These are phyloP conservation scores for Eurypyga helias DNA, from an alignment of 2,113 vertebrate genomes.

Conservation along the genomic window DNA sequence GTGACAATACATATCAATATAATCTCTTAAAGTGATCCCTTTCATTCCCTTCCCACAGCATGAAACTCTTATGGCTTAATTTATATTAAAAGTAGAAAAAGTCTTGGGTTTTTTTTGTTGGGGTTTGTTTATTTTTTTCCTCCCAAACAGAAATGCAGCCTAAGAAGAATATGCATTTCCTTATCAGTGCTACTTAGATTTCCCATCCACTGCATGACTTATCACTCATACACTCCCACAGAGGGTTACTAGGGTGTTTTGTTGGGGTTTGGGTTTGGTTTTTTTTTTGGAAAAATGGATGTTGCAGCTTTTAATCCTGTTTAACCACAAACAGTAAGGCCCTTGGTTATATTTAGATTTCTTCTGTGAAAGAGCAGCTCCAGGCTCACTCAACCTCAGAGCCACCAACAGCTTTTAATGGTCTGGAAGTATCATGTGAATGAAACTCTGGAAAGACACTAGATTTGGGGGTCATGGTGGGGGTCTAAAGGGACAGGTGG, in stretches of 20 bases:
- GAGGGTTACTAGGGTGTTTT: neutral
- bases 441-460: conserved; percentile 64
- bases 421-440: conserved; percentile 63
- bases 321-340: conserved; percentile 76
- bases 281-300: conserved; percentile 68
- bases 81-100: conserved; percentile 82
- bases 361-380: conserved; percentile 69
- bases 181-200: conserved; percentile 75
- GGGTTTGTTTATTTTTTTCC: neutral
- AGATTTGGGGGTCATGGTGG: conserved; percentile 7
- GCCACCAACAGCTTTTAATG: conserved; percentile 65
- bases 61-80: conserved; percentile 85
- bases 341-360: conserved; percentile 77
- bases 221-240: conserved; percentile 39
- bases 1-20: conserved; percentile 81
- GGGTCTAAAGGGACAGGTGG: conserved; percentile 7
- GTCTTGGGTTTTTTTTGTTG: conserved; percentile 40
- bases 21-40: conserved; percentile 82
- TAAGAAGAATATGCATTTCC: conserved; percentile 55
- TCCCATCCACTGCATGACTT: conserved; percentile 63
- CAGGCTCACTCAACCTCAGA: conserved; percentile 54
- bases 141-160: conserved; percentile 70
- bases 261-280: neutral
- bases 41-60: conserved; percentile 80
- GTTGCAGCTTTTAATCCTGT: conserved; percentile 77